Percentiles rank a stretch among this genome's conserved stretches.
phyloP scores from a whole-genome alignment of 2,797 vertebrate genomes.

The Distichodus sexfasciatus region DNA sequence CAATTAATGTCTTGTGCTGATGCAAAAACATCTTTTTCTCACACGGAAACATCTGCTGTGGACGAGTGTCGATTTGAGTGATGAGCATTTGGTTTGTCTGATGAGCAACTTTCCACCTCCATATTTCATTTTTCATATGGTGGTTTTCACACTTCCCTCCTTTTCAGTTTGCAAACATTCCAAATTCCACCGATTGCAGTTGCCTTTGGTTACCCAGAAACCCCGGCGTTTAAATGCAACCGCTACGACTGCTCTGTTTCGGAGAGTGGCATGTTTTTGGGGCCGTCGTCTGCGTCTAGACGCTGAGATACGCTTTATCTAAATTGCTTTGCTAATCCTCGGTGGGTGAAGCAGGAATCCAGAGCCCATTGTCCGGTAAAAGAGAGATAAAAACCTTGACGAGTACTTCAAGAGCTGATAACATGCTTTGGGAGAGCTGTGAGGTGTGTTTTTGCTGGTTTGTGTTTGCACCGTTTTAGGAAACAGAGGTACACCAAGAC shows the following conservation, averaged over 20 bases:
- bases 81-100: no score
- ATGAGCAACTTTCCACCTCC: no score
- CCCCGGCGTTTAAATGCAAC: conserved; percentile 40
- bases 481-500: conserved; percentile 52
- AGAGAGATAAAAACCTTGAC: conserved; percentile 63
- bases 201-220: conserved; percentile 47
- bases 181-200: conserved; percentile 39
- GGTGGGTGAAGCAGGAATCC: conserved; percentile 62
- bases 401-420: conserved; percentile 66
- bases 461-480: conserved; percentile 57
- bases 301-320: conserved; percentile 71
- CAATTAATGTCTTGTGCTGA: no score
- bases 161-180: conserved; percentile 44
- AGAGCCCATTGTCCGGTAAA: conserved; percentile 63
- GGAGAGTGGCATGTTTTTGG: conserved; percentile 43
- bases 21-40: no score
- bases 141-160: conserved; percentile 15
- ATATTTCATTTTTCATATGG: no score
- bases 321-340: conserved; percentile 61
- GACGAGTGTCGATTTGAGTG: no score
- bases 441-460: conserved; percentile 56
- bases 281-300: conserved; percentile 61
- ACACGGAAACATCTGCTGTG: no score
- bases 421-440: conserved; percentile 60
- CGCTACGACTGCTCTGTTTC: conserved; percentile 61